Base-by-base conservation (phyloP, 2,113 vertebrate genomes). In the Spheniscus mendiculus region DNA sequence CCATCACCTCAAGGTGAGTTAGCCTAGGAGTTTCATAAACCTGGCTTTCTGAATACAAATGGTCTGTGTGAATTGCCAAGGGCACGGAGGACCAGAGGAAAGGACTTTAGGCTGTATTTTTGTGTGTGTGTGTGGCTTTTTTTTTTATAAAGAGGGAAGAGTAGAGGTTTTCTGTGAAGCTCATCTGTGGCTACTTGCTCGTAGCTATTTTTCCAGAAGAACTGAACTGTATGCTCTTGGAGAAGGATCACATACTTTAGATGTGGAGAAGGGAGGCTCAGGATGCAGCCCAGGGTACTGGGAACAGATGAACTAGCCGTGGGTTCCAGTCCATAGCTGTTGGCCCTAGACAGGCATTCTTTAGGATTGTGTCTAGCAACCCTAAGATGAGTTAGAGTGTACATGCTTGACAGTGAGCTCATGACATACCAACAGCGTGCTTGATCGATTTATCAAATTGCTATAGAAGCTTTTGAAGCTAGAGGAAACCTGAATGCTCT, bases 1-100 rank as follows among this genome's bases (percentile, higher is more conserved):
- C 3, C 0, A 27, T 70, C 77, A 45, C 78, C 10, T 7, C 90
- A 94, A 94, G 58, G 74, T 76, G 81, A 94, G 82, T 26, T 85
- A 9, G 66, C 87, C 11, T 36, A 87, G 49, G 49, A 96, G 70
- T 44, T 91, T 85, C 29, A 61, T 38, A 76, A 67, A 77, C 78
- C 44, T 71, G 61, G 19, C 58, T 91, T 90, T 84, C 73, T 96
- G 93, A 95, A 95, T 96, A 89, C 89, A 94, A 71, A 95, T 95
- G 23, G 42, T 50, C 65, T 84, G 44, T 78, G 20, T 34, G 56
- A 90, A 40, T 89, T 11, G 6, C 36, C 61, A 85, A 95, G 91
- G 90, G 19, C 56, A 58, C 3, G 36, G 36, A 84, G 34, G 26
- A 76, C 67, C 36, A 42, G 56, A 80, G 29, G 40, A 87, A 76